Evolutionary conservation across 2,888 invertebrate species (phyloP), one percentile per base, ranked within the genome.

Genomic region (Patella pellucida): DNA sequence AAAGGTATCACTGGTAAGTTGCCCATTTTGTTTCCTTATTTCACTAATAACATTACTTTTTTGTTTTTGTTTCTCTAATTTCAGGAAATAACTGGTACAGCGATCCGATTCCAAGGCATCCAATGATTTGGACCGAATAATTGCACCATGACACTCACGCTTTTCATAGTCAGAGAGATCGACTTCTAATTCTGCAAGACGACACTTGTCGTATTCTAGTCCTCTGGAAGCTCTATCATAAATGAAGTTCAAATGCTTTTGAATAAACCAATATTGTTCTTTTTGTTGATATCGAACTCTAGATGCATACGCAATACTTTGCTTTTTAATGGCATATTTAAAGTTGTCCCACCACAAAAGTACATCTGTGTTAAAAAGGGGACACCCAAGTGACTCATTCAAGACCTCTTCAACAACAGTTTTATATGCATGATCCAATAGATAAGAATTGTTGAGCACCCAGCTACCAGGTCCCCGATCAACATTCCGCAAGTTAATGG

Each of bases 81-180:
- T 19, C 16, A 76, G 52, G 73, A 76, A 76, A 27, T 73, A 76
- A 62, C 52, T 72, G 2, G 76, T 27, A 3, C 27, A 27, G 27
- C 27, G 27, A 27, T 27, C 27, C 27, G 27, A 27, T 27, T 27
- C 27, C 27, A 27, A 27, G 27, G 27, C 27, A 27, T 27, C 27
- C 27, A 27, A 27, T 27, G 27, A 27, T 27, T 27, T 27, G 27
- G 27, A 27, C 27, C 27, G 27, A 27, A 27, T 27, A 27, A 27
- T 27, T 2, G 27, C 27, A 27, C 27, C 27, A 27, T 27, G 27
- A 27, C 27, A 27, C 3, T 27, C 27, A 27, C 27, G 27, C 3
- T 27, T 27, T 27, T 27, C 27, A 27, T 27, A 27, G 2, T 27
- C 27, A 27, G 27, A 27, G 27, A 27, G 27, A 1, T 27, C 27